Evolutionary conservation across 1,140 invertebrate genomes (phyloP).

Genomic region (Goniozus legneri): DNA sequence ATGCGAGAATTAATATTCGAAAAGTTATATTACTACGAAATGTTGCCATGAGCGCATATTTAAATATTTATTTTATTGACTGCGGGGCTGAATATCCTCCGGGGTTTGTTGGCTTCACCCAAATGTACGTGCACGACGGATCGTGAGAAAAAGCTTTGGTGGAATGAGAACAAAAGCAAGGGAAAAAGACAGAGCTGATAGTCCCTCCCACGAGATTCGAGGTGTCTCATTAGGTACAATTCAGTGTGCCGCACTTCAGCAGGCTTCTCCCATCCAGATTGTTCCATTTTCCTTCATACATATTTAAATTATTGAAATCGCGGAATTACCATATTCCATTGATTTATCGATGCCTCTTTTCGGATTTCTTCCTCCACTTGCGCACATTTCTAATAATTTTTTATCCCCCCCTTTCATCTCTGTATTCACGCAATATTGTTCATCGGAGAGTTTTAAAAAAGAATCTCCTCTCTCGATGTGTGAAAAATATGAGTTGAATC

Average conservation of each 20-base stretch:
- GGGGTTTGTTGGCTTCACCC: conserved; percentile 2
- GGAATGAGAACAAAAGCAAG: not conserved
- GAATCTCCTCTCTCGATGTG: no score
- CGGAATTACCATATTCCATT: conserved; percentile 51
- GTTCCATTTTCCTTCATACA: conserved; percentile 54
- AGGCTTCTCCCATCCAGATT: conserved; percentile 45
- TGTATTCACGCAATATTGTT: no score
- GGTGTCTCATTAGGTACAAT: conserved; percentile 50
- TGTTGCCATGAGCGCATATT: conserved; percentile 14
- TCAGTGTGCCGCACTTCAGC: conserved; percentile 43
- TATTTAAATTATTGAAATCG: conserved; percentile 55
- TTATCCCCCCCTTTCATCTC: no score
- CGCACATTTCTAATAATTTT: no score
- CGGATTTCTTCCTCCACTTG: conserved; percentile 12
- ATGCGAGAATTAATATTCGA: no score
- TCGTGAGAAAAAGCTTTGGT: not conserved
- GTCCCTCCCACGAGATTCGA: conserved; percentile 30
- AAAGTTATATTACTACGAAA: no score
- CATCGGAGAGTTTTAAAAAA: no score
- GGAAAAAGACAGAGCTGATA: conserved; percentile 13
- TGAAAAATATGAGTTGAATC: no score
- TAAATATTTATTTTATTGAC: conserved; percentile 37
- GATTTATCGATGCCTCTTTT: conserved; percentile 48
- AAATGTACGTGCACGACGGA: not conserved
- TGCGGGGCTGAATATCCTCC: conserved; percentile 7